A percentile compares a stretch with the other conserved stretches of the same genome.
Evolutionary conservation across 2,113 vertebrate species (phyloP).

Genomic region (Gobio gobio): DNA sequence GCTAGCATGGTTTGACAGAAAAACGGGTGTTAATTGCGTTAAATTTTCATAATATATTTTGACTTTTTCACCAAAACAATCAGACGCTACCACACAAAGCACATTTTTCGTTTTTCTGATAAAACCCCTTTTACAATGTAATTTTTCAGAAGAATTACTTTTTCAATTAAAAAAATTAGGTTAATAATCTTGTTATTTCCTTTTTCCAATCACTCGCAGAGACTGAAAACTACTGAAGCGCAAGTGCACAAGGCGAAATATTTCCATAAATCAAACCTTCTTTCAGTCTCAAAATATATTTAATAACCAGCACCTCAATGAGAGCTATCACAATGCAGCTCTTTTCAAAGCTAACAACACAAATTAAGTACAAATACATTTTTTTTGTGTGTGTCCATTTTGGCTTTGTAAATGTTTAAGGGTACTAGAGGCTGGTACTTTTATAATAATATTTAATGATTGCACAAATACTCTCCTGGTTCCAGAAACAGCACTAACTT

Average conservation of each 20-base stretch:
- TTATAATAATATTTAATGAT: not conserved
- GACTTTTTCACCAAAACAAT: not conserved
- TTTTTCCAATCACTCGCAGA: not conserved
- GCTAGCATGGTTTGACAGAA: too few relatives aligned
- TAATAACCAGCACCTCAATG: slow-evolving; percentile 16
- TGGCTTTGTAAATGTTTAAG: not conserved
- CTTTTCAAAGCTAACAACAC: not conserved
- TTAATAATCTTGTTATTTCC: not conserved
- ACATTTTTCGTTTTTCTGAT: not conserved
- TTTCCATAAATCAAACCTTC: not conserved
- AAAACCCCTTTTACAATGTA: not conserved
- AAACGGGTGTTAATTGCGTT: too few relatives aligned
- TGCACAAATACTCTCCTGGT: not conserved
- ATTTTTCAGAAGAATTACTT: not conserved
- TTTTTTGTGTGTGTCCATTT: too few relatives aligned
- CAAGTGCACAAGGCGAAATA: not conserved
- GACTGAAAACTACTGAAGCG: not conserved
- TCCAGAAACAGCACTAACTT: not conserved
- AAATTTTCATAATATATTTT: not conserved
- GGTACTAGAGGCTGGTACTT: not conserved
- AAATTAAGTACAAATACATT: not conserved
- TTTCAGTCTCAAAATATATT: not conserved
- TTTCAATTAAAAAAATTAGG: not conserved
- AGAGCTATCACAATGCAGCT: not conserved
- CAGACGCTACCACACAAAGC: not conserved